Evolutionary conservation across 2,888 invertebrate genomes (phyloP), one percentile per base, ranked within the genome.

Genomic region (Lasioglossum malachurum): DNA sequence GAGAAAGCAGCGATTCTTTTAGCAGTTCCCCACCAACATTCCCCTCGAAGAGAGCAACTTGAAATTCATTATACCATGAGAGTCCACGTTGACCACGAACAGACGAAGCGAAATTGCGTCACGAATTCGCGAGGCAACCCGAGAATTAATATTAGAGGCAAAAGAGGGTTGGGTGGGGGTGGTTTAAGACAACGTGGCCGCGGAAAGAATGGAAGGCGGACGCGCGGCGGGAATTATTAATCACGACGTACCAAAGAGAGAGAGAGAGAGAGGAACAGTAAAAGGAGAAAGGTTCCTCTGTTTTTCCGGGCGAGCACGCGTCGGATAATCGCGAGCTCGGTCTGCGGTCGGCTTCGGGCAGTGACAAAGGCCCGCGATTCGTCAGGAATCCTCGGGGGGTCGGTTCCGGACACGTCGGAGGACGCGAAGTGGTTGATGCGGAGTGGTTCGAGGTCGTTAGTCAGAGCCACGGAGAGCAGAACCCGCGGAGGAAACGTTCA

Each of bases 291-390:
- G 49, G 44, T 53, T 27, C n/a, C 46, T 27, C 53, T 31, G 49
- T 35, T 69, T 57, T 67, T 53, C 64, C 64, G 27, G 23, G 53
- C 16, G 64, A 31, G 53, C 49, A 14, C 27, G 49, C 49, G 64
- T 38, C 38, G 27, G 19, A 49, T 23, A 49, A 60, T 16, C 77
- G 53, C 53, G 19, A 3, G 10, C 41, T 7, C 16, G 19, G 71
- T 16, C 31, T 23, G 31, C 49, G 75, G 53, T 38, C 46, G 71
- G 57, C 57, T 73, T 74, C 73, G 82, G 78, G 79, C 90, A 89
- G 90, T 91, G 91, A 91, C 90, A 89, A 90, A 92, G 84, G 82
- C 80, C 84, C 78, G 85, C 85, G 77, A 92, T 92, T 89, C 90
- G 89, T 92, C 92, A 92, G 90, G 84, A 78, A 31, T 35, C 44